Base-by-base conservation (phyloP, 2,797 vertebrate genomes). In the Kryptopterus vitreolus region DNA sequence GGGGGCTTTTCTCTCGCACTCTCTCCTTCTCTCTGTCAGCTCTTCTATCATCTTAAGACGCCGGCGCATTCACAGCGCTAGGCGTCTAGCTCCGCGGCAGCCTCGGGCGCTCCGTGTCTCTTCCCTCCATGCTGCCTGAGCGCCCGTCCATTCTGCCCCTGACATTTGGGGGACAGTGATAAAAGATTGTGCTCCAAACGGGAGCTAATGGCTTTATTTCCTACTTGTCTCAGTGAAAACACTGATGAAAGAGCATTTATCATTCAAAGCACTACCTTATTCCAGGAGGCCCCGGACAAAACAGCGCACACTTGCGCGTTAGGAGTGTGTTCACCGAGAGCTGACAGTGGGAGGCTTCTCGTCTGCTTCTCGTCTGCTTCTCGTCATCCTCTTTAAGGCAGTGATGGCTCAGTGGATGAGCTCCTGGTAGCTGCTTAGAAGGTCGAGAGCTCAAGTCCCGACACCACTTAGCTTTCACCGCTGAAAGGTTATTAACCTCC, bases 131-230 rank as follows among this genome's bases (percentile, higher is more conserved):
- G 52, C 76, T 78, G 76, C 71, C 43, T 52, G 72, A 77, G 71
- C 80, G 33, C 53, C 61, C 29, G 46, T 38, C 72, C 58, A 43
- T 69, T 78, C 73, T 66, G 59, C 59, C 38, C 22, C 68, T 81
- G 76, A 69, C 70, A 76, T 81, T 76, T 81, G 55, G 24, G 38
- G 77, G 81, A 83, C 76, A 29, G 22, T 84, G 79, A 84, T 74
- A 77, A 84, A 84, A 69, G 76, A 79, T 43, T 62, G 62, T 53
- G 77, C 53, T 73, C 61, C 79, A 63, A 85, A 74, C 43, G 20
- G 53, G 50, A 46, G 74, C 81, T 84, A 85, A 84, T 80, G 71
- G 71, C 81, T 80, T 82, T 55, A 76, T 38, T 70, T 78, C 59
- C 31, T 52, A 77, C 74, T 80, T 70, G 48, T 79, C 80, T 80